Evolutionary conservation across 2,113 vertebrate species (phyloP).

Genomic region (Sakesphorus luctuosus): DNA sequence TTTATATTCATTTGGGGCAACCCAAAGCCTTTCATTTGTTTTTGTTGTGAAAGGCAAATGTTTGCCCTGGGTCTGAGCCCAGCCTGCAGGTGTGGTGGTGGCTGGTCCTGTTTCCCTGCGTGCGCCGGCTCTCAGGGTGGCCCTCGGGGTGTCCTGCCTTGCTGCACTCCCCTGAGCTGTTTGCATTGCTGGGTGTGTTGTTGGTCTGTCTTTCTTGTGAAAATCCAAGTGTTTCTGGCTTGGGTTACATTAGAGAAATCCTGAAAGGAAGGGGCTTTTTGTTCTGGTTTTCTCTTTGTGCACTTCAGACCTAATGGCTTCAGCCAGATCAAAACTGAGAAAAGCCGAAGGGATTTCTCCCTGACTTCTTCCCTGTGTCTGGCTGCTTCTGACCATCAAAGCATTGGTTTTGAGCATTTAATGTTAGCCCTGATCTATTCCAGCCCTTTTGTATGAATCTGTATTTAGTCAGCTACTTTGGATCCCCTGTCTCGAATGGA

Average conservation of each 20-base stretch:
- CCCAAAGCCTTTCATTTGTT: constrained; percentile 11
- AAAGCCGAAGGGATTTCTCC: background rate
- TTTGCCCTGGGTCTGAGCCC: constrained; percentile 4
- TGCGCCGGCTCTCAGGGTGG: background rate
- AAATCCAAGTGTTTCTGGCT: background rate
- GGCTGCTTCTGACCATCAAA: background rate
- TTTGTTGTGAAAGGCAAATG: constrained; percentile 13
- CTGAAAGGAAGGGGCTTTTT: background rate
- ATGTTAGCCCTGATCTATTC: background rate
- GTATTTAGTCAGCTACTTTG: background rate
- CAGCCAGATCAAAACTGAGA: background rate
- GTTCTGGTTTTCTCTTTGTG: background rate
- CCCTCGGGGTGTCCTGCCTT: background rate
- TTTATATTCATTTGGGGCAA: background rate
- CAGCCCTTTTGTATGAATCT: background rate
- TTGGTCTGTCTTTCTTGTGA: background rate
- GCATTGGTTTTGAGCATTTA: background rate
- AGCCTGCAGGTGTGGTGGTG: background rate
- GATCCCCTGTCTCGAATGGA: background rate
- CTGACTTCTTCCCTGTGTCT: background rate
- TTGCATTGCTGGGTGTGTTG: background rate
- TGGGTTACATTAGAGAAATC: background rate
- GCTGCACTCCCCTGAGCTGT: background rate
- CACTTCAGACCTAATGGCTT: background rate
- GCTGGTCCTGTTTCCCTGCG: background rate